Evolutionary conservation across 30 jellyfish, hydroid and myxozoan species (phyloP).

Genomic region (Sanderia malayensis): DNA sequence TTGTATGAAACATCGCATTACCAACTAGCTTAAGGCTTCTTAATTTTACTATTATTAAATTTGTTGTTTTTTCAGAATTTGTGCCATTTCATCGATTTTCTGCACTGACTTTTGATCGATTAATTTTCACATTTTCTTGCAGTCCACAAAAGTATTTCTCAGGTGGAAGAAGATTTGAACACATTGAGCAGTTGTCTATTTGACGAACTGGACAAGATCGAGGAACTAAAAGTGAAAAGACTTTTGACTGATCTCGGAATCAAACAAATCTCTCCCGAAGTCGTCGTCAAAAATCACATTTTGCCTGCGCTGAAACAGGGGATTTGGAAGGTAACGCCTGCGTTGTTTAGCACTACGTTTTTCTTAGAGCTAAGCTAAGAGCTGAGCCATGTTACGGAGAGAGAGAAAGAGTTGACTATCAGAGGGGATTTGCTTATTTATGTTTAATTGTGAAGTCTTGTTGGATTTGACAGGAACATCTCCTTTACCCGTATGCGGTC

Average conservation of each 20-base stretch:
- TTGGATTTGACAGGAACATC: conserved; percentile 31
- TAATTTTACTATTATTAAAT: no score
- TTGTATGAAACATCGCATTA: not conserved
- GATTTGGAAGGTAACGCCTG: conserved; percentile 52
- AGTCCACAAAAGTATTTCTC: not conserved
- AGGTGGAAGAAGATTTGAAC: conserved; percentile 60
- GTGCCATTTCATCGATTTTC: not conserved
- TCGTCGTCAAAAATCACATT: conserved; percentile 51
- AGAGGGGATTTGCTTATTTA: not conserved
- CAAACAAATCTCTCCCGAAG: conserved; percentile 52
- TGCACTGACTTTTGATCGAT: not conserved
- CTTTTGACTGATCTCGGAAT: conserved; percentile 77
- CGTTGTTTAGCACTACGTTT: not conserved
- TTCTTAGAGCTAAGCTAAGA: not conserved
- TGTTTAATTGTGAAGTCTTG: not conserved
- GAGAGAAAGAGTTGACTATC: no score
- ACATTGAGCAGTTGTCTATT: conserved; percentile 24
- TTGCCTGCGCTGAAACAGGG: conserved; percentile 57
- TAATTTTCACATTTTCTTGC: not conserved
- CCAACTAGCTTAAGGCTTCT: not conserved
- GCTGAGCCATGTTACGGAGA: no score
- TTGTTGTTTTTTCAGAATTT: not conserved
- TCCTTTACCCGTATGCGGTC: conserved; percentile 48
- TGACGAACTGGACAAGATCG: conserved; percentile 37
- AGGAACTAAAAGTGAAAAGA: conserved; percentile 41